Conservation (phyloP, 2,888 invertebrate genomes). For the Drosophila stalkeri region DNA sequence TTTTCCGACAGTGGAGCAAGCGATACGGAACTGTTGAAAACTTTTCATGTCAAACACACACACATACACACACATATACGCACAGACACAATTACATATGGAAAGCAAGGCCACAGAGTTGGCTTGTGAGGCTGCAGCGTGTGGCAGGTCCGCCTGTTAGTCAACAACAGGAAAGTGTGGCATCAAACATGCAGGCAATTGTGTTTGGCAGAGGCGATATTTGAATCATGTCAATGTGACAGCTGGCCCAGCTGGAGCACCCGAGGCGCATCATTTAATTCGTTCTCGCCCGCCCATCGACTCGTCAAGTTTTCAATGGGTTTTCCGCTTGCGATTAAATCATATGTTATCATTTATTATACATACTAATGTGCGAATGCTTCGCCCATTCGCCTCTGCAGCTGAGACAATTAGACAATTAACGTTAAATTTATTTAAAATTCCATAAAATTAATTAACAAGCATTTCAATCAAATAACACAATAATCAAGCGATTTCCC, state of each 20-base stretch:
- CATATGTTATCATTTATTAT: slow-evolving; percentile 37
- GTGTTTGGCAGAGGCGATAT: slow-evolving; percentile 13
- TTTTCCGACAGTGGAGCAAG: slow-evolving; percentile 20
- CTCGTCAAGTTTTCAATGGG: slow-evolving; percentile 11
- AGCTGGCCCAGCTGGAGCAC: slow-evolving; percentile 13
- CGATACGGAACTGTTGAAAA: slow-evolving; percentile 13
- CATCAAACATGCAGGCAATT: slow-evolving; percentile 19
- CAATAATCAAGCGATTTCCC: slow-evolving; percentile 45
- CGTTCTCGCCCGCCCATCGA: not conserved
- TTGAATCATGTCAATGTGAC: slow-evolving; percentile 33
- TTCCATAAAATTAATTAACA: slow-evolving; percentile 55
- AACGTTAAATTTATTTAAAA: slow-evolving; percentile 57
- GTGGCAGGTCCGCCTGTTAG: slow-evolving; percentile 22
- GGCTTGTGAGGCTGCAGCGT: slow-evolving; percentile 15
- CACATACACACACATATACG: not conserved
- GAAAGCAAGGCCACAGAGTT: slow-evolving; percentile 9
- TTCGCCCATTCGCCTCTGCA: slow-evolving; percentile 14
- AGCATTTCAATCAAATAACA: slow-evolving; percentile 48
- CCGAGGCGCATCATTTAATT: slow-evolving; percentile 2
- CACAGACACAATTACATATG: not conserved
- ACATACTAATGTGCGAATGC: slow-evolving; percentile 3
- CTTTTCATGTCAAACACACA: slow-evolving; percentile 42
- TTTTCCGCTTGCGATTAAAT: slow-evolving; percentile 36
- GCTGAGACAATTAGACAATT: slow-evolving; percentile 64
- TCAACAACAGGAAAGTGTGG: slow-evolving; percentile 18